A percentile compares a stretch with the other conserved stretches of the same genome.
These are phyloP conservation scores for Papilio protenor DNA, from an alignment of 2,888 invertebrate genomes.

Conservation along the genomic window DNA sequence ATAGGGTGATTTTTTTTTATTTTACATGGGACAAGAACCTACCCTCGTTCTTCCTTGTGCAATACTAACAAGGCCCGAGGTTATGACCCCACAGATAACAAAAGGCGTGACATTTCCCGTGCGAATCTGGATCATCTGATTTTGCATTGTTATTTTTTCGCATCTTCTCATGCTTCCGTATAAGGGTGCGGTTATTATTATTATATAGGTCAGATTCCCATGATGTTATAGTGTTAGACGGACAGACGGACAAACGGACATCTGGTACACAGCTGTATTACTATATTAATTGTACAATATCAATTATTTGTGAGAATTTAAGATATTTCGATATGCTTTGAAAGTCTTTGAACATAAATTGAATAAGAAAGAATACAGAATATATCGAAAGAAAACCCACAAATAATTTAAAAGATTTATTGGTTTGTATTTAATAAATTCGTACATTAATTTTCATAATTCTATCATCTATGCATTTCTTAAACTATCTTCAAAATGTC, in stretches of 20 bases:
- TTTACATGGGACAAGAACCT: background rate
- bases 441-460: too few relatives aligned
- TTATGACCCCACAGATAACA: constrained; percentile 63
- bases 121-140: constrained; percentile 76
- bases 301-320: background rate
- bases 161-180: constrained; percentile 61
- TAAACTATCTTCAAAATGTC: too few relatives aligned
- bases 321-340: background rate
- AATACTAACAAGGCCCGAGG: constrained; percentile 50
- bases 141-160: constrained; percentile 71
- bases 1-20: constrained; percentile 10
- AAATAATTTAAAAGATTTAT: background rate
- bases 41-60: background rate
- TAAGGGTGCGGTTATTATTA: constrained; percentile 49
- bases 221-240: constrained; percentile 29
- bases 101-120: constrained; percentile 63
- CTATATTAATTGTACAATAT: background rate
- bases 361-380: background rate
- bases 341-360: background rate
- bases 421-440: too few relatives aligned
- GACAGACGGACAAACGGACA: constrained; percentile 45
- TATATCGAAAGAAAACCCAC: background rate
- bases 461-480: too few relatives aligned
- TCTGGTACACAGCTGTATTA: constrained; percentile 28
- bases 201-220: constrained; percentile 35